Evolutionary conservation across 2,888 invertebrate species (phyloP).

Genomic region (Orthosia gothica): DNA sequence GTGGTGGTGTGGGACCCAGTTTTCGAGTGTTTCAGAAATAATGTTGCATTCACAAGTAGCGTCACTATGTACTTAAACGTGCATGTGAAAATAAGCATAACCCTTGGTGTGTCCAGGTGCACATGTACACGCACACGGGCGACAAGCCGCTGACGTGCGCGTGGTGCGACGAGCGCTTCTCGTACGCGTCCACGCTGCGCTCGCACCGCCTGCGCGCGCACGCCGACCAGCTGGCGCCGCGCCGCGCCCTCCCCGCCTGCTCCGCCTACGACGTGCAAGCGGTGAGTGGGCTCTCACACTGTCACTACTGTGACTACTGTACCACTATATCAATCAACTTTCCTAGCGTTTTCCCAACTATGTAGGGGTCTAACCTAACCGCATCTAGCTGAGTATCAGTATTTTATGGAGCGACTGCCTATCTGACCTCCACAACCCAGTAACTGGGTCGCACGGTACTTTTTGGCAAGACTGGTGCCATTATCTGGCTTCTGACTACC

Average conservation of each 20-base stretch:
- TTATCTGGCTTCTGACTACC: too few species aligned
- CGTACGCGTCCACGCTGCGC: constrained; percentile 91
- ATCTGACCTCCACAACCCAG: too few species aligned
- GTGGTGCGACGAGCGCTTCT: constrained; percentile 91
- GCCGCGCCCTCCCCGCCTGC: constrained; percentile 69
- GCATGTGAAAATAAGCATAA: too few species aligned
- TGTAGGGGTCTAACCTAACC: too few species aligned
- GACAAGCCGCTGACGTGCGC: constrained; percentile 91
- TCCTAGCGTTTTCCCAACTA: too few species aligned
- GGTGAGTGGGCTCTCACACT: constrained; percentile 48
- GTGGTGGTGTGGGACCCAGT: too few species aligned
- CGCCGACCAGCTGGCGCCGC: constrained; percentile 87
- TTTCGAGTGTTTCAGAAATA: background rate
- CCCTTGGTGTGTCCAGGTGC: constrained; percentile 80
- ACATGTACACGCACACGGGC: constrained; percentile 91
- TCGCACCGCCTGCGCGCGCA: constrained; percentile 91
- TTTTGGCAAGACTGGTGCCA: too few species aligned
- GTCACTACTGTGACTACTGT: too few species aligned
- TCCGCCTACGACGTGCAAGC: constrained; percentile 70
- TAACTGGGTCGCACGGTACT: too few species aligned
- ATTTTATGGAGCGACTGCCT: too few species aligned
- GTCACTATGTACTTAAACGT: background rate
- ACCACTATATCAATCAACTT: too few species aligned
- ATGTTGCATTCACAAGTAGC: background rate
- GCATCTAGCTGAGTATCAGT: too few species aligned